Conservation (phyloP, 2,797 vertebrate genomes). For the Artibeus lituratus region DNA sequence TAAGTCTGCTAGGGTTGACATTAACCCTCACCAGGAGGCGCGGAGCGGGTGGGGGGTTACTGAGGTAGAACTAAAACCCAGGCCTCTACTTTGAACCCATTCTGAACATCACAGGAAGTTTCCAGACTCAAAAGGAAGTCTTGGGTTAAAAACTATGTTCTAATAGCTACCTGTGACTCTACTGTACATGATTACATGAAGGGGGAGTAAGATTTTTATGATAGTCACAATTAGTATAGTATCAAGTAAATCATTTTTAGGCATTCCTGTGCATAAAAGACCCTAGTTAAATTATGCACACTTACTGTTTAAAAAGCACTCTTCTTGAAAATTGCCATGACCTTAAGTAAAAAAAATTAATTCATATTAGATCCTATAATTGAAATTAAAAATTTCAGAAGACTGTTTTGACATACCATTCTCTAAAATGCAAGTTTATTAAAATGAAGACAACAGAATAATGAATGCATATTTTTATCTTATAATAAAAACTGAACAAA, state of each 20-base stretch:
- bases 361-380: background rate
- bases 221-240: background rate
- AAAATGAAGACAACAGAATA: slow-evolving; percentile 11
- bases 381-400: slow-evolving; percentile 24
- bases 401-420: background rate
- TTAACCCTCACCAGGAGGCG: background rate
- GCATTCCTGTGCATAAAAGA: background rate
- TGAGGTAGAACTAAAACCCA: background rate
- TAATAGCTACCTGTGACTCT: background rate
- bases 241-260: background rate
- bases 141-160: background rate
- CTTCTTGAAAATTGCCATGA: slow-evolving; percentile 10
- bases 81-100: background rate
- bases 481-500: slow-evolving; percentile 34
- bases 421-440: slow-evolving; percentile 32
- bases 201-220: background rate
- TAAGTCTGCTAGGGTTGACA: background rate
- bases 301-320: slow-evolving; percentile 13
- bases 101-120: background rate
- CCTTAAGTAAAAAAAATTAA: slow-evolving; percentile 13
- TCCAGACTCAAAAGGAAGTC: background rate
- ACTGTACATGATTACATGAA: background rate
- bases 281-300: background rate
- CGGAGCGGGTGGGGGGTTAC: background rate
- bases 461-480: background rate